A percentile compares a stretch with the other conserved stretches of the same genome.
Conservation (phyloP, 2,113 vertebrate genomes). For the Lasiurus borealis region DNA sequence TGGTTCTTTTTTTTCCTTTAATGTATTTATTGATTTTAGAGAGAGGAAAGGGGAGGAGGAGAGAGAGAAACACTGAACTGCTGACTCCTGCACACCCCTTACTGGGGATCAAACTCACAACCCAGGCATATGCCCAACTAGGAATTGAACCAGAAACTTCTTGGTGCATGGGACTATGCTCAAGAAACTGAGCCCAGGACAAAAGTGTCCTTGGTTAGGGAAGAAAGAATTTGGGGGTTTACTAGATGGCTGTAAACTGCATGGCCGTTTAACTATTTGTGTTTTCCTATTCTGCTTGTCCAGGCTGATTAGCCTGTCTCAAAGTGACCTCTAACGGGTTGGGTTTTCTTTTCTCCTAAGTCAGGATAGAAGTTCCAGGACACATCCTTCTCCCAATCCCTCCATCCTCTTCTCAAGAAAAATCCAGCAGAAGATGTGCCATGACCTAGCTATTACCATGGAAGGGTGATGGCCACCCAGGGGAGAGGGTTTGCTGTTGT, state of each 20-base stretch:
- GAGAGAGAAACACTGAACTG: no score
- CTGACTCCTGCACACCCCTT: no score
- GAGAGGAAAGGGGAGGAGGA: no score
- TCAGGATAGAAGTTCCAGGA: not conserved
- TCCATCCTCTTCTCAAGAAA: not conserved
- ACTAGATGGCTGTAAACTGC: not conserved
- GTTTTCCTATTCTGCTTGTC: not conserved
- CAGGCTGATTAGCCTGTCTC: not conserved
- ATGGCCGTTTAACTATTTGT: not conserved
- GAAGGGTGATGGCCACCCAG: not conserved
- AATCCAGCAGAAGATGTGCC: not conserved
- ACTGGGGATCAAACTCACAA: no score
- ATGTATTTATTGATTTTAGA: no score
- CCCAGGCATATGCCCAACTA: no score
- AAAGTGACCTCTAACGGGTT: not conserved
- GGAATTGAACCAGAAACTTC: no score
- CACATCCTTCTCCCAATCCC: not conserved
- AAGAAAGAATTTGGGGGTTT: not conserved
- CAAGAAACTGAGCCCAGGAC: no score
- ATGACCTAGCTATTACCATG: not conserved
- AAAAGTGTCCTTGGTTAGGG: not conserved
- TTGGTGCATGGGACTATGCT: no score
- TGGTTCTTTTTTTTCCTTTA: no score
- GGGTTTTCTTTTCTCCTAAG: not conserved
- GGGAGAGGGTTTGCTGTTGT: fast-evolving